Base-by-base conservation (phyloP, 2,888 invertebrate species). In the Hyppa rectilinea region DNA sequence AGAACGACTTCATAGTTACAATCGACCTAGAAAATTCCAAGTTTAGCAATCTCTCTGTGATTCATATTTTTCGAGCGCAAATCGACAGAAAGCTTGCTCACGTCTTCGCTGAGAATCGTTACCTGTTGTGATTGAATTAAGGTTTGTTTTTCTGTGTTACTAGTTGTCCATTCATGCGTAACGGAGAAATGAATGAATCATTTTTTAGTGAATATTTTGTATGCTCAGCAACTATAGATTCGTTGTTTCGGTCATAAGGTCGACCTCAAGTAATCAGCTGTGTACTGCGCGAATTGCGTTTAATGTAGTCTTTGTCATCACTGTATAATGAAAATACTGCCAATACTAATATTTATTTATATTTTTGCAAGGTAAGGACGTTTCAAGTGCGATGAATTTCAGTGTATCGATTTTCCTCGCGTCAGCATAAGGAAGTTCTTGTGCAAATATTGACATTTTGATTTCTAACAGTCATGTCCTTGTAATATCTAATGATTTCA, bases 141-240 rank as follows among this genome's bases (percentile, higher is more conserved):
- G 75, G 83, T 81, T 71, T 67, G 67, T 67, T 81, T 81, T 85
- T 17, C 56, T 56, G 31, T 73, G 66, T 14, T 55, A 23, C 23
- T 47, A 4, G 50, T 45, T 66, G 31, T 71, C 68, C 87, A 87
- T 89, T 90, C 86, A 89, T 82, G 64, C 68, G 76, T 83, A 83
- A 82, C 66, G 58, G 83, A 85, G 88, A 91, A 90, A 88, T 91
- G 88, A 91, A 92, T 93, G 92, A 93, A 88, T 92, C 92, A 92
- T 87, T 83, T 78, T 59, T 76, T 34, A 66, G 74, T 75, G 82
- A 67, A 87, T 83, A 81, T 87, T 83, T 83, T 73, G 74, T 71
- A 75, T 71, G 80, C 63, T 77, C 60, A 65, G 70, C 73, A 59
- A 29, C 47, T 64, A n/a, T n/a, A 55, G 17, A 26, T 20, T 45